Base-by-base conservation (phyloP, 2,888 invertebrate genomes). In the Deroplatys truncata region DNA sequence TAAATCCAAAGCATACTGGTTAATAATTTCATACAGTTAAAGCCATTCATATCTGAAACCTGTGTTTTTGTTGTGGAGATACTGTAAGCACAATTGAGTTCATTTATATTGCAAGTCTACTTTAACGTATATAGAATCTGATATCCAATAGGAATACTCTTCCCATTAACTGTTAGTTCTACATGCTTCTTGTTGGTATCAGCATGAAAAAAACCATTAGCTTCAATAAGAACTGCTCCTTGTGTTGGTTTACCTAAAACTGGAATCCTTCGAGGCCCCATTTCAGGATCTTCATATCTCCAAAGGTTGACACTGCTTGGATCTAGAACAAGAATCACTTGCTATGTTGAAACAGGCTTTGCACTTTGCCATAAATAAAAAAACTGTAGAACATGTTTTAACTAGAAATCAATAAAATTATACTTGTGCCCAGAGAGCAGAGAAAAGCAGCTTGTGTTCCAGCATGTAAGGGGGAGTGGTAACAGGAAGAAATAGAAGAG, bases 261-360 rank as follows among this genome's bases (percentile, higher is more conserved):
- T 0, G 98, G 98, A 89, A 98, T 95, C 92, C 94, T 95, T 85
- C 98, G 95, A 9, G 97, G 96, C 0, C 98, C 98, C 43, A 97
- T 91, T 1, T 95, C 91, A 0, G 97, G 96, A 93, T 98, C 98
- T 89, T 95, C 94, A 93, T 96, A 98, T 31, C 97, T 95, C 95
- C 97, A 97, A 20, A 99, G 92, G 92, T 95, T 95, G 16, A 98
- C 93, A 28, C 94, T 93, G 88, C 93, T 94, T 5, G 94, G 91
- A 93, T 96, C 97, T 97, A 93, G 72, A 94, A 94, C 92, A 92
- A 91, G 88, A 89, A 72, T 20, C 7, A 72, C 25, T 20, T 88
- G 91, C 84, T 88, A 84, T 84, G 72, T 88, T 86, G 86, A 35
- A 35, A 8, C n/a, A n/a, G n/a, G n/a, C n/a, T n/a, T n/a, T n/a